Base-by-base conservation (phyloP, 2,888 invertebrate genomes). In the Augochlorella aurata region DNA sequence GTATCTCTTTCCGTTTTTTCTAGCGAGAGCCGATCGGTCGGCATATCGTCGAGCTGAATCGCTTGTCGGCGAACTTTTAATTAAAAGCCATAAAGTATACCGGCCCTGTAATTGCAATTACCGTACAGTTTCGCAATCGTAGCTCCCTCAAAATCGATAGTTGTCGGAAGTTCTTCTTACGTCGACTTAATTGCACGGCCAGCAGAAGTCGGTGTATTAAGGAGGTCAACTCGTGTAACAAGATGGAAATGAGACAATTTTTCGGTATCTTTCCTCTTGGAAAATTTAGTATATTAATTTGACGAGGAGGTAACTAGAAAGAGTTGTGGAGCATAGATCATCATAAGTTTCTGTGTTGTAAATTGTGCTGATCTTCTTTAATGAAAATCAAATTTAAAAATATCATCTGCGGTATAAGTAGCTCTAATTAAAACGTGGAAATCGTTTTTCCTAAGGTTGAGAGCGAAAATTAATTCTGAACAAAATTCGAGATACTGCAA, bases 41-140 rank as follows among this genome's bases (percentile, higher is more conserved):
- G 75, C 24, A 58, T 81, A 81, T 71, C 74, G 74, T 50, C 12
- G 63, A 24, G 24, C 18, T 29, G 63, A 71, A 81, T 81, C 67
- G 70, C 71, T 74, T 74, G 81, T 52, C 67, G 82, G 58, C 12
- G 44, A 81, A 81, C 74, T 81, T 81, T 81, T 81, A 81, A 81
- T 81, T 81, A 81, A 81, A 81, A 81, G 74, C 74, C 75, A 71
- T 74, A 71, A 81, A 81, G 58, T 74, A 67, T 67, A 74, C 74
- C 66, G 52, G 24, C 14, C 7, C 14, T 81, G 82, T 71, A 82
- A 77, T 76, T 77, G 77, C 73, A 69, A 73, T 82, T 77, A 81
- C 70, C 69, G 18, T 18, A n/a, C n/a, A 47, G 61, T 66, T 24
- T 54, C 38, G 82, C 70, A 77, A 82, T 74, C 24, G 74, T 49